Evolutionary conservation across 2,797 vertebrate species (phyloP), one percentile per base, ranked within the genome.

Genomic region (Chromobotia macracanthus): DNA sequence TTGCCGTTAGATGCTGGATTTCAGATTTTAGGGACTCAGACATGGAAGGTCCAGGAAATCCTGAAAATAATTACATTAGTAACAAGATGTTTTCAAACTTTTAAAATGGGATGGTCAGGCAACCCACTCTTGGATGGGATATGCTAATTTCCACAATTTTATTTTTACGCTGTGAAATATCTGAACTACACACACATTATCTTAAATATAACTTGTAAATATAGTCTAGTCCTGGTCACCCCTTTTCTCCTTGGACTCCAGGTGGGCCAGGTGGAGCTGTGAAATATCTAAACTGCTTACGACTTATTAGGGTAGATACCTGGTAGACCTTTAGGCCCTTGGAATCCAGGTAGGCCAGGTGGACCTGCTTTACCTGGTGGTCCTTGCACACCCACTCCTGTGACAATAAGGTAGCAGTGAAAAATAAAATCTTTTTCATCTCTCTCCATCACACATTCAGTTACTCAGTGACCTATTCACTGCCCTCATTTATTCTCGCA

Each of bases 281-380:
- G 46, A 12, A 48, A 19, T 53, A 15, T 53, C 16, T 51, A 1
- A n/a, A 51, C 18, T 1, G n/a, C n/a, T n/a, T n/a, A 1, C n/a
- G 19, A 19, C 51, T 48, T 35, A 64, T 41, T 11, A 12, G 31
- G 9, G 23, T 41, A 31, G 12, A 23, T 79, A 79, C 77, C 68
- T 73, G 55, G 3, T 31, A 35, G 7, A 15, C 74, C 80, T 12
- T 51, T 48, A 0, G 31, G 13, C 69, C 75, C 80, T 46, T 53
- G 68, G 8, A 46, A 5, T n/a, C 80, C 72, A 15, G 31, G 11
- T 44, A 21, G 56, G 0, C 80, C 80, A 51, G 61, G 5, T 1
- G 61, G 61, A 18, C 80, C 80, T 16, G 21, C 18, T 58, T 48
- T 55, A n/a, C 80, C 80, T 6, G 60, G 60, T 5, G 50, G 60